phyloP scores from a whole-genome alignment of 2,888 invertebrate genomes.

The Halocaridina rubra region DNA sequence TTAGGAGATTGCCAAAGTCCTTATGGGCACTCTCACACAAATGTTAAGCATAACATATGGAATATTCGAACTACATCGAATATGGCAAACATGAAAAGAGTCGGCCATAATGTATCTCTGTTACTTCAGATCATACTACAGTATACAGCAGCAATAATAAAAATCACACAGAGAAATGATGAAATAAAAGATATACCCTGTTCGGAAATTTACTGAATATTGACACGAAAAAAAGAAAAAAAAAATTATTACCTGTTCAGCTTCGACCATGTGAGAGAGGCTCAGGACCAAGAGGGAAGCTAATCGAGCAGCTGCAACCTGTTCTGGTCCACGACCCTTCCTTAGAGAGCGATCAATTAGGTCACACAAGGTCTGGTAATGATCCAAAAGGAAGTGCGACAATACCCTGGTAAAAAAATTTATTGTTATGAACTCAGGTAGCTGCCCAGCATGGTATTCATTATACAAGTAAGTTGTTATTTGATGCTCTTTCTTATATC shows the following conservation, averaged over 20 bases:
- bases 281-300: conserved; percentile 86
- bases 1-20: too few species aligned
- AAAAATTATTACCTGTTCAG: conserved; percentile 33
- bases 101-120: too few species aligned
- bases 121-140: not conserved
- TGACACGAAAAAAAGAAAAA: not conserved
- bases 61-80: too few species aligned
- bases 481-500: too few species aligned
- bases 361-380: conserved; percentile 77
- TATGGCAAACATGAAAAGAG: too few species aligned
- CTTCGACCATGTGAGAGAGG: conserved; percentile 72
- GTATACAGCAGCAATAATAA: not conserved
- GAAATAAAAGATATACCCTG: too few species aligned
- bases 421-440: too few species aligned
- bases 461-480: too few species aligned
- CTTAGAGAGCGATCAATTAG: conserved; percentile 83
- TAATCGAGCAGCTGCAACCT: conserved; percentile 83
- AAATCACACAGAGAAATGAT: not conserved
- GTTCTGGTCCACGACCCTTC: conserved; percentile 86
- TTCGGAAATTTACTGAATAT: too few species aligned
- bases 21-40: too few species aligned
- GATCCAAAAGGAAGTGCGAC: conserved; percentile 37
- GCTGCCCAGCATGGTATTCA: too few species aligned
- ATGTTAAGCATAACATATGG: too few species aligned
- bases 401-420: conserved; percentile 30